These are phyloP conservation scores for Zoanthus solanderi DNA, from an alignment of 92 coral and sea anemone species.

Conservation along the genomic window DNA sequence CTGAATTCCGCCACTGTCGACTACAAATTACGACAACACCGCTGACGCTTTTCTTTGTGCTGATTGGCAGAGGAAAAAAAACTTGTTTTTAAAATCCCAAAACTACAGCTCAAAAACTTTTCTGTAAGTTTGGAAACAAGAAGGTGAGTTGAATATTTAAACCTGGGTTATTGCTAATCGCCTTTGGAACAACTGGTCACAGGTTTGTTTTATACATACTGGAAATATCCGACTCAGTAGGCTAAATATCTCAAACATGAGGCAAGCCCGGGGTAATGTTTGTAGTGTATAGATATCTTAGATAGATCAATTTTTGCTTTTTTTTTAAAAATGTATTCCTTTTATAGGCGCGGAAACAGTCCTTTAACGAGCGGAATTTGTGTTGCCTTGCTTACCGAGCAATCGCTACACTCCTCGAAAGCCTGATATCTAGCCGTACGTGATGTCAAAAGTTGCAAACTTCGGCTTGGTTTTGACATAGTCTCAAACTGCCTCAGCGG, in stretches of 20 bases:
- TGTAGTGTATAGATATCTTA: not conserved
- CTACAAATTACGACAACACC: not conserved
- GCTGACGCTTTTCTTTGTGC: too few relatives aligned
- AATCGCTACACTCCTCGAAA: not conserved
- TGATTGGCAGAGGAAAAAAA: too few relatives aligned
- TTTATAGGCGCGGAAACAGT: constrained; percentile 39
- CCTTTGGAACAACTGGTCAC: not conserved
- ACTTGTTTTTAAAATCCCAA: too few relatives aligned
- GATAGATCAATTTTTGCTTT: not conserved
- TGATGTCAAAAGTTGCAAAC: not conserved
- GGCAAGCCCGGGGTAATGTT: not conserved
- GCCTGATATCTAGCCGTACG: constrained; percentile 5
- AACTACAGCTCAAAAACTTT: too few relatives aligned
- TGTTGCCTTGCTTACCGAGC: not conserved
- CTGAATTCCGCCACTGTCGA: too few relatives aligned
- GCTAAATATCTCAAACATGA: too few relatives aligned
- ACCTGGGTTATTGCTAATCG: too few relatives aligned
- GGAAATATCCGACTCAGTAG: too few relatives aligned
- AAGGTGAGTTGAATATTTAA: too few relatives aligned
- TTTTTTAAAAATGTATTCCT: not conserved
- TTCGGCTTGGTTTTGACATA: too few relatives aligned
- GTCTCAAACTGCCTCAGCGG: too few relatives aligned
- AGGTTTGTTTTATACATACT: not conserved
- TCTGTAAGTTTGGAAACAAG: too few relatives aligned
- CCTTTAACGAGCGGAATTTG: not conserved